Evolutionary conservation across 2,888 invertebrate genomes (phyloP).

Genomic region (Nephrotoma guestfalica): DNA sequence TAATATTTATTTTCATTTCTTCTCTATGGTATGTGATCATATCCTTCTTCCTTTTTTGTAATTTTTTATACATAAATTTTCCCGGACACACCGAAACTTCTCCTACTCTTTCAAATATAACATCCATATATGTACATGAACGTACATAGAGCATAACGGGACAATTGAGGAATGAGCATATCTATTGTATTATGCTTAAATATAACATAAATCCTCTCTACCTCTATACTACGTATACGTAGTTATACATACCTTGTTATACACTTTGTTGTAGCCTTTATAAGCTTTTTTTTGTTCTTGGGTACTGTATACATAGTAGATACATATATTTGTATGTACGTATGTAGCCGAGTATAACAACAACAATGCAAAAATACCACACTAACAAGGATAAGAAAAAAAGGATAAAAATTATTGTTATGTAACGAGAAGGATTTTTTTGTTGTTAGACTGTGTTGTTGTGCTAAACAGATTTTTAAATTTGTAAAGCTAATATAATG

Average conservation of each 20-base stretch:
- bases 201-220: not conserved
- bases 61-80: not conserved
- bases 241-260: not conserved
- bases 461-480: not conserved
- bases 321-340: not conserved
- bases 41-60: not conserved
- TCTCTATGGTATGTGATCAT: not conserved
- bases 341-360: not conserved
- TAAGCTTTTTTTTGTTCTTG: not conserved
- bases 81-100: not conserved
- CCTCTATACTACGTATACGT: not conserved
- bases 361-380: not conserved
- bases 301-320: not conserved
- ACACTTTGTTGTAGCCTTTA: not conserved
- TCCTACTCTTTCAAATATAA: not conserved
- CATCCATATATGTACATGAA: not conserved
- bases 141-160: not conserved
- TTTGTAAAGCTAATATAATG: not conserved
- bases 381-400: not conserved
- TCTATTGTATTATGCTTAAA: not conserved
- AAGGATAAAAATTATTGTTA: not conserved
- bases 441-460: not conserved
- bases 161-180: not conserved
- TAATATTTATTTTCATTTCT: not conserved
- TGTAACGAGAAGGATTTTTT: not conserved